phyloP scores from a whole-genome alignment of 1,140 invertebrate genomes.

The Drosophila bocqueti region DNA sequence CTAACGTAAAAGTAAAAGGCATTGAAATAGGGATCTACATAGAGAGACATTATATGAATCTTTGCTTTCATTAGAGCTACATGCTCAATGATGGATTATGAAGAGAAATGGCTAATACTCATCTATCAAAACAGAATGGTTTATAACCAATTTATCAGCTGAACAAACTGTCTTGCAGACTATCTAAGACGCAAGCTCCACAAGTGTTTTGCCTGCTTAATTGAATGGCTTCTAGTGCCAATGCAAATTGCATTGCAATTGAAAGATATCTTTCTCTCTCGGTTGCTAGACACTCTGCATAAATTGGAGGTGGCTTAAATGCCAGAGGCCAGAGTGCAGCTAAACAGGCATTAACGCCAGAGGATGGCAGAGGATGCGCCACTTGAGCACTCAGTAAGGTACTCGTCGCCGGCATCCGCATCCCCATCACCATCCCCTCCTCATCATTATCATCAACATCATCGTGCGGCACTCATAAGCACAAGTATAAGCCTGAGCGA shows the following conservation, averaged over 20 bases:
- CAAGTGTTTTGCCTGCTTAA: slow-evolving; percentile 50
- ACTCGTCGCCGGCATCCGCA: slow-evolving; percentile 26
- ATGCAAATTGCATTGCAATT: slow-evolving; percentile 25
- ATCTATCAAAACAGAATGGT: not conserved
- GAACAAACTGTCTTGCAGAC: not conserved
- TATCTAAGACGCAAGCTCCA: not conserved
- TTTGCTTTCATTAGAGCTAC: not conserved
- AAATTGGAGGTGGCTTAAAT: slow-evolving; percentile 66
- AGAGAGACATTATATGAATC: not conserved
- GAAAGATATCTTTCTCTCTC: slow-evolving; percentile 8
- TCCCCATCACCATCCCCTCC: slow-evolving; percentile 12
- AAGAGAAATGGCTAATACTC: too few relatives aligned
- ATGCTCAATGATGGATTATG: not conserved
- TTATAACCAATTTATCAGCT: not conserved
- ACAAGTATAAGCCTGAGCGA: slow-evolving; percentile 58
- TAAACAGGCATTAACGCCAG: slow-evolving; percentile 65
- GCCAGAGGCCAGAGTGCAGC: slow-evolving; percentile 47
- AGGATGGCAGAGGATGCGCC: slow-evolving; percentile 48
- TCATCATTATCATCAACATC: slow-evolving; percentile 33
- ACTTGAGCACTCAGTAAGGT: slow-evolving; percentile 55
- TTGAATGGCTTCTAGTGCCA: slow-evolving; percentile 51
- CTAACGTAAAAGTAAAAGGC: not conserved
- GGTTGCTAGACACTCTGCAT: slow-evolving; percentile 51
- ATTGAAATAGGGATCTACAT: not conserved
- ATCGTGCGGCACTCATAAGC: slow-evolving; percentile 53